These are phyloP conservation scores for Alexandromys fortis DNA, from an alignment of 2,113 vertebrate genomes.

Conservation along the genomic window DNA sequence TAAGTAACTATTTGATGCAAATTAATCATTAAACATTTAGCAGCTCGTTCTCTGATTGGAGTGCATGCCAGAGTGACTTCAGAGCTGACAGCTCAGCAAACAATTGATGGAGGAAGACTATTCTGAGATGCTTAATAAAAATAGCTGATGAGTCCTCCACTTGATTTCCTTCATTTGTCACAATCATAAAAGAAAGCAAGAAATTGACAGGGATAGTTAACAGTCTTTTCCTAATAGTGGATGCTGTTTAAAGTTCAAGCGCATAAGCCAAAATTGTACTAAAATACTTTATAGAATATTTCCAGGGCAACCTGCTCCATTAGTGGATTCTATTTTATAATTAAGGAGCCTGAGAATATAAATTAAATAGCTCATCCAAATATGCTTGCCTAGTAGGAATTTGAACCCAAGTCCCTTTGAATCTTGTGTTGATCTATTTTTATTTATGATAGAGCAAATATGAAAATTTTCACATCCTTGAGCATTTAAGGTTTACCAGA, in stretches of 20 bases:
- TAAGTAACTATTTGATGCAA: slow-evolving; percentile 72
- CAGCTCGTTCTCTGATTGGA: slow-evolving; percentile 59
- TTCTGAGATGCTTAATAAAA: slow-evolving; percentile 69
- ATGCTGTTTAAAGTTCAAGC: background rate
- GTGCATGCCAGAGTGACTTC: slow-evolving; percentile 57
- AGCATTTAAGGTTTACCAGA: background rate
- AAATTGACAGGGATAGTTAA: slow-evolving; percentile 14
- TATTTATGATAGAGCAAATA: background rate
- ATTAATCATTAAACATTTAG: slow-evolving; percentile 74
- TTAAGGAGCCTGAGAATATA: background rate
- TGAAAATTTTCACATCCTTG: background rate
- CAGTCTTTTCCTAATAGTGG: background rate
- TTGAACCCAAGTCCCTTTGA: background rate
- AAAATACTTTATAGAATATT: slow-evolving; percentile 31
- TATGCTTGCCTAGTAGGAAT: background rate
- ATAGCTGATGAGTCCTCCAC: slow-evolving; percentile 67
- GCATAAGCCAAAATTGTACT: background rate
- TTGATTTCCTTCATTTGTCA: slow-evolving; percentile 75
- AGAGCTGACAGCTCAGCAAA: slow-evolving; percentile 35
- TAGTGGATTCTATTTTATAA: background rate
- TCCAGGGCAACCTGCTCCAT: background rate
- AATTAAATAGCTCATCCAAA: background rate
- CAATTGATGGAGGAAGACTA: slow-evolving; percentile 42
- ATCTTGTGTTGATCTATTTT: background rate
- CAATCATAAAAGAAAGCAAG: slow-evolving; percentile 54